Evolutionary conservation across 1,140 invertebrate genomes (phyloP).

Genomic region (Tribolium madens): DNA sequence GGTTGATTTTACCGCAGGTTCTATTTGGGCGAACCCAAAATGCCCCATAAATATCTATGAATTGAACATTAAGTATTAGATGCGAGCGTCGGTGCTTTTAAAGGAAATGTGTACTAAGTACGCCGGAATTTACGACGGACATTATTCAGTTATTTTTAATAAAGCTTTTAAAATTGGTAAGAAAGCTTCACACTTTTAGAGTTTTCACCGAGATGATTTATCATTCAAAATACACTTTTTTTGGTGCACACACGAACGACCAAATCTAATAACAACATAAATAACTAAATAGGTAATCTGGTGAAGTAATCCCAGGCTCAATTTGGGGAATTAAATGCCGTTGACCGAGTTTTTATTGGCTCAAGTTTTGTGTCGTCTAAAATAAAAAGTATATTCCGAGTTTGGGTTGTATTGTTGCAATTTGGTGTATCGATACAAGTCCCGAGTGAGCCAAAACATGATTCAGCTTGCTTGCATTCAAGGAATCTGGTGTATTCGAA

Average conservation of each 20-base stretch:
- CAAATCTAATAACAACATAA: slow-evolving; percentile 25
- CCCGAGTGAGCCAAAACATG: slow-evolving; percentile 12
- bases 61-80: slow-evolving; percentile 41
- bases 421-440: neutral
- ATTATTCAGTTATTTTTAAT: slow-evolving; percentile 46
- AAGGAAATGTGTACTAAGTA: slow-evolving; percentile 45
- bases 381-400: neutral
- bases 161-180: slow-evolving; percentile 29
- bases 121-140: slow-evolving; percentile 34
- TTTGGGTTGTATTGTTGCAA: slow-evolving; percentile 6
- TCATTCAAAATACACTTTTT: neutral
- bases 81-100: slow-evolving; percentile 41
- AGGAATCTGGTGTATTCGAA: too few relatives aligned
- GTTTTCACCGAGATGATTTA: slow-evolving; percentile 9
- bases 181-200: slow-evolving; percentile 21
- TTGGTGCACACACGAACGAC: neutral
- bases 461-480: slow-evolving; percentile 3
- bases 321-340: slow-evolving; percentile 20
- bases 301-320: slow-evolving; percentile 16
- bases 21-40: slow-evolving; percentile 28
- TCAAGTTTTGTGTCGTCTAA: slow-evolving; percentile 21
- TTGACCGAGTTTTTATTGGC: slow-evolving; percentile 20
- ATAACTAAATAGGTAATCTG: slow-evolving; percentile 30
- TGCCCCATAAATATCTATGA: slow-evolving; percentile 42
- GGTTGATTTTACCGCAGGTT: slow-evolving; percentile 35